These are phyloP conservation scores for Reticulitermes speratus DNA, from an alignment of 1,140 invertebrate species.

Conservation along the genomic window DNA sequence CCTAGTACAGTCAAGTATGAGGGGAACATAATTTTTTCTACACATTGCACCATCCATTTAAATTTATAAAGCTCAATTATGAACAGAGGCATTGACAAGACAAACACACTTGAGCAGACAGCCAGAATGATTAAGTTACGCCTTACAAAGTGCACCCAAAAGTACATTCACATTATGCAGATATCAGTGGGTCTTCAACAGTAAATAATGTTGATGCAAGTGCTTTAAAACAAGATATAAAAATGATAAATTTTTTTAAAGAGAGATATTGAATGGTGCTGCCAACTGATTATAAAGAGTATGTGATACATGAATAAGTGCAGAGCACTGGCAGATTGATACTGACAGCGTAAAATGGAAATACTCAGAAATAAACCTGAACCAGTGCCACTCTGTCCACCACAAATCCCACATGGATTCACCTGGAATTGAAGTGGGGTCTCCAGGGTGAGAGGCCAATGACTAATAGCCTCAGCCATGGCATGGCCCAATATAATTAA, in stretches of 20 bases:
- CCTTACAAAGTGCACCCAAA: constrained; percentile 1
- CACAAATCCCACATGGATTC: too few species aligned
- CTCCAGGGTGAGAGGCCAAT: too few species aligned
- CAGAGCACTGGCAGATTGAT: too few species aligned
- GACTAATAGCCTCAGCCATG: too few species aligned
- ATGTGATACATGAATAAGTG: too few species aligned
- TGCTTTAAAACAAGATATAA: background rate
- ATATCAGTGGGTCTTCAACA: background rate
- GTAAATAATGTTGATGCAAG: background rate
- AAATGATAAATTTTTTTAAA: background rate
- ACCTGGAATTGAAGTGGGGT: too few species aligned
- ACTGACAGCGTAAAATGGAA: too few species aligned
- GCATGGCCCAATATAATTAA: background rate
- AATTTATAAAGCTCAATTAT: background rate
- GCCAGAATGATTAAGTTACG: constrained; percentile 12
- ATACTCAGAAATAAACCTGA: too few species aligned
- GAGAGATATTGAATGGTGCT: too few species aligned
- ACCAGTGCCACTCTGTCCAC: too few species aligned
- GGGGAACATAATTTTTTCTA: background rate
- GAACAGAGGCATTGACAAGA: constrained; percentile 5
- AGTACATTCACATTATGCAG: background rate
- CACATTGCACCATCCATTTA: background rate
- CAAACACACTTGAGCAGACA: constrained; percentile 11
- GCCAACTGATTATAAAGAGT: too few species aligned
- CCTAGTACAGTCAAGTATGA: constrained; percentile 5